These are phyloP conservation scores for Aphelinus certus DNA, from an alignment of 1,140 invertebrate species.

Conservation along the genomic window DNA sequence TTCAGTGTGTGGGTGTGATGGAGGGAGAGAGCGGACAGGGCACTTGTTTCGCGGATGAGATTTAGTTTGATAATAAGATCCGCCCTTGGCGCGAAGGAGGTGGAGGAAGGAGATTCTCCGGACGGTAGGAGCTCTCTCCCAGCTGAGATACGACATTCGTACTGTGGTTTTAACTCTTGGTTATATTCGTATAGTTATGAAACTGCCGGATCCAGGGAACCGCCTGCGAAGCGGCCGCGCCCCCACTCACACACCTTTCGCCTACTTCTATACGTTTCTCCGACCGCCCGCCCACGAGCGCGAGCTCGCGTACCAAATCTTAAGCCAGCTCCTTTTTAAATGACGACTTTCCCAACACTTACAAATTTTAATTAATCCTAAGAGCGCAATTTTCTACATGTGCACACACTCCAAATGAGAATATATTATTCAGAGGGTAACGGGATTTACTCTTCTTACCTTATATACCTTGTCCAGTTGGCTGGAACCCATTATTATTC, in stretches of 20 bases:
- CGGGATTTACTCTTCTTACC: too few relatives aligned
- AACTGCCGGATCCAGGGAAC: slow-evolving; percentile 60
- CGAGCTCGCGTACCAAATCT: slow-evolving; percentile 25
- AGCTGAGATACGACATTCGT: slow-evolving; percentile 65
- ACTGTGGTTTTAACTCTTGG: slow-evolving; percentile 66
- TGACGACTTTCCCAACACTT: slow-evolving; percentile 29
- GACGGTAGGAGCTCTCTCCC: slow-evolving; percentile 28
- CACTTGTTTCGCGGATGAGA: slow-evolving; percentile 61
- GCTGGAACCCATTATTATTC: too few relatives aligned
- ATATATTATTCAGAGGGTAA: too few relatives aligned
- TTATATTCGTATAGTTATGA: slow-evolving; percentile 63
- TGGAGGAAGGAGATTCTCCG: background rate
- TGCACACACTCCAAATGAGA: too few relatives aligned
- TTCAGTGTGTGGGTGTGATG: slow-evolving; percentile 17
- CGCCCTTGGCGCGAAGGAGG: slow-evolving; percentile 45
- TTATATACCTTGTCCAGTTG: too few relatives aligned
- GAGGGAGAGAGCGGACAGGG: slow-evolving; percentile 42
- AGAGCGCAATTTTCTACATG: background rate
- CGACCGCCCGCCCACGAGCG: background rate
- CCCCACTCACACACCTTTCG: too few relatives aligned
- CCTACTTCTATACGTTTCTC: background rate
- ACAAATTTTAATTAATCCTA: slow-evolving; percentile 41
- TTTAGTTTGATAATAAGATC: slow-evolving; percentile 64
- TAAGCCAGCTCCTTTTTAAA: slow-evolving; percentile 30
- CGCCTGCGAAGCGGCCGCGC: slow-evolving; percentile 8